Evolutionary conservation across 2,797 vertebrate genomes (phyloP).

Genomic region (Enteromius afrohamiltoni): DNA sequence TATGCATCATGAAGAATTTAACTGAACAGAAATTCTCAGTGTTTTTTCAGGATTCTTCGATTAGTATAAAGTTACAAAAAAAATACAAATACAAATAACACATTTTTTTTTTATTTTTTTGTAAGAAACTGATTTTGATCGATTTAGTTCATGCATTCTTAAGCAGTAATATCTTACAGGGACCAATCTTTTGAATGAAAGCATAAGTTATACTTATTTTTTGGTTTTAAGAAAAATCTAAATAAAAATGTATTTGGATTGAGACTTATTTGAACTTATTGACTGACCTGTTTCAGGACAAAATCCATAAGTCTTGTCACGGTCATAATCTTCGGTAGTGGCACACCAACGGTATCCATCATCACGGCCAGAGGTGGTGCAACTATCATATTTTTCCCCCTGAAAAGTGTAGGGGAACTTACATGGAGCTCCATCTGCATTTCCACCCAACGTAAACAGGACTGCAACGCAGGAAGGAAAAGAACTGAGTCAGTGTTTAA

Average conservation of each 20-base stretch:
- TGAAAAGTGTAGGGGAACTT: constrained; percentile 96
- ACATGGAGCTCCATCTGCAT: constrained; percentile 89
- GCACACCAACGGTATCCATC: constrained; percentile 98
- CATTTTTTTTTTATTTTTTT: no score
- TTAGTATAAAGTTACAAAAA: not conserved
- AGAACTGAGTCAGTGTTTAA: not conserved
- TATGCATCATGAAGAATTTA: not conserved
- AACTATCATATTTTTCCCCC: constrained; percentile 85
- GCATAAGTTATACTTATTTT: not conserved
- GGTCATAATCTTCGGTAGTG: constrained; percentile 93
- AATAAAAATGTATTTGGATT: not conserved
- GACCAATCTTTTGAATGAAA: not conserved
- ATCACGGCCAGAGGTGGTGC: constrained; percentile 90
- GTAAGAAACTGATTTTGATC: not conserved
- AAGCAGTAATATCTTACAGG: not conserved
- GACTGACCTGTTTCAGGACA: constrained; percentile 92
- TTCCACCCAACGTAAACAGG: constrained; percentile 94
- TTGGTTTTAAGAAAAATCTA: not conserved
- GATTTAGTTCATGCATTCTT: not conserved
- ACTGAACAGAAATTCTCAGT: not conserved
- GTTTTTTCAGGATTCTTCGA: not conserved
- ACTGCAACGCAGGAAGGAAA: constrained; percentile 73
- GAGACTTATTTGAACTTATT: not conserved
- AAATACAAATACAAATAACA: no score
- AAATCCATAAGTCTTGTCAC: constrained; percentile 91